phyloP scores from a whole-genome alignment of 1,140 invertebrate species.

The Macrobrachium rosenbergii region DNA sequence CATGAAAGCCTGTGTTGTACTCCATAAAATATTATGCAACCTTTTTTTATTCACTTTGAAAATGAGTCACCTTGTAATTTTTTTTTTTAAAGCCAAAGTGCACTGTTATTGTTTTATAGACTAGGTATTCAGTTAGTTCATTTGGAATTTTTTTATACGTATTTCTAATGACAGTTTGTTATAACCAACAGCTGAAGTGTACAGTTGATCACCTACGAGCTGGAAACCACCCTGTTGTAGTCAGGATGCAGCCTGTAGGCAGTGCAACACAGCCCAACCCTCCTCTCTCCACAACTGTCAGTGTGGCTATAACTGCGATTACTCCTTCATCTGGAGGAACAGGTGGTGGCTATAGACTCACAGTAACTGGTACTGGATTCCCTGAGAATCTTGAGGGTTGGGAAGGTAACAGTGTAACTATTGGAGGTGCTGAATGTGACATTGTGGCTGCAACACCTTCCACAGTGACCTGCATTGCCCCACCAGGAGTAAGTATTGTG shows the following conservation, averaged over 20 bases:
- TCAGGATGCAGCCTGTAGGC: slow-evolving; percentile 9
- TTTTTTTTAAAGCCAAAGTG: too few relatives aligned
- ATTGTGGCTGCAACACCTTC: not conserved
- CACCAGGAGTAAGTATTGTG: not conserved
- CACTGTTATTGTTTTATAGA: too few relatives aligned
- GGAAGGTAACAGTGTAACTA: not conserved
- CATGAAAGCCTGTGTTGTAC: too few relatives aligned
- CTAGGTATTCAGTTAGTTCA: not conserved
- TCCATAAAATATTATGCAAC: too few relatives aligned
- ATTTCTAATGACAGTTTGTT: not conserved
- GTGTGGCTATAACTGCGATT: not conserved
- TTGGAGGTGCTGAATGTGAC: not conserved
- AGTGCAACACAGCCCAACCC: not conserved
- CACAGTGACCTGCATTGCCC: not conserved
- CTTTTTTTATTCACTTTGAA: too few relatives aligned
- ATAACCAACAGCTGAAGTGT: not conserved
- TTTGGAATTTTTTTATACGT: not conserved
- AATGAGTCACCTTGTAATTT: too few relatives aligned
- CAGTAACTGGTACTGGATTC: not conserved
- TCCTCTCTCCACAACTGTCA: not conserved
- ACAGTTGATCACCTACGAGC: not conserved
- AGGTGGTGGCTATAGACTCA: not conserved
- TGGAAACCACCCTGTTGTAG: not conserved
- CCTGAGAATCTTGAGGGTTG: not conserved
- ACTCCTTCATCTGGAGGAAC: not conserved